A percentile compares a stretch with the other conserved stretches of the same genome.
Conservation (phyloP, 2,113 vertebrate genomes). For the Heptranchias perlo region DNA sequence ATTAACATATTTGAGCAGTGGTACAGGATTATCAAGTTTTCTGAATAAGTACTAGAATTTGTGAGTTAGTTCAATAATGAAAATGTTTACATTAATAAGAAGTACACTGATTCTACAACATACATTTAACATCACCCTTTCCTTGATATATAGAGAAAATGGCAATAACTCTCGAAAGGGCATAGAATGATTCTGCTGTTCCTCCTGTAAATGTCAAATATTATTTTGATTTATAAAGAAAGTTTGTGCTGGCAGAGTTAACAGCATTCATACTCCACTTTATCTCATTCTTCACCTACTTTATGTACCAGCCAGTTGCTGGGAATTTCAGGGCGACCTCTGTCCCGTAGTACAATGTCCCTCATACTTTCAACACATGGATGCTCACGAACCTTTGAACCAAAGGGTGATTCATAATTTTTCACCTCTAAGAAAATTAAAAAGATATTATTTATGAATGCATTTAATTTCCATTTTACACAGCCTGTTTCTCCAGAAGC, state of each 20-base stretch:
- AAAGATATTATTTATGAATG: slow-evolving; percentile 6
- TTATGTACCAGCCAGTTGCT: slow-evolving; percentile 67
- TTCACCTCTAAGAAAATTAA: slow-evolving; percentile 63
- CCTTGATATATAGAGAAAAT: not conserved
- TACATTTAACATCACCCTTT: not conserved
- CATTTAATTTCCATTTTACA: not conserved
- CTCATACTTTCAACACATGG: slow-evolving; percentile 85
- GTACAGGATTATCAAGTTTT: not conserved
- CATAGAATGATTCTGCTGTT: not conserved
- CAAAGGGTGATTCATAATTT: slow-evolving; percentile 75
- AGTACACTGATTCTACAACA: not conserved
- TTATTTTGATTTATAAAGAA: not conserved
- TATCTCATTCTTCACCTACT: slow-evolving; percentile 51
- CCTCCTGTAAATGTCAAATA: not conserved
- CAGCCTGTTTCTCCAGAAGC: too few species aligned
- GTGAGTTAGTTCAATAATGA: not conserved
- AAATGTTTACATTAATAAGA: not conserved
- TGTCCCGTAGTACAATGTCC: slow-evolving; percentile 75
- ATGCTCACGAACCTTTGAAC: slow-evolving; percentile 75
- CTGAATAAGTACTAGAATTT: not conserved
- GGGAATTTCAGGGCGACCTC: slow-evolving; percentile 76
- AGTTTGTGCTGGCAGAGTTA: not conserved
- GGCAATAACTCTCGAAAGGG: not conserved
- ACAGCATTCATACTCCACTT: not conserved
- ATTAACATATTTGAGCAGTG: not conserved